Evolutionary conservation across 2,113 vertebrate species (phyloP), one percentile per base, ranked within the genome.

Genomic region (Mola mola): DNA sequence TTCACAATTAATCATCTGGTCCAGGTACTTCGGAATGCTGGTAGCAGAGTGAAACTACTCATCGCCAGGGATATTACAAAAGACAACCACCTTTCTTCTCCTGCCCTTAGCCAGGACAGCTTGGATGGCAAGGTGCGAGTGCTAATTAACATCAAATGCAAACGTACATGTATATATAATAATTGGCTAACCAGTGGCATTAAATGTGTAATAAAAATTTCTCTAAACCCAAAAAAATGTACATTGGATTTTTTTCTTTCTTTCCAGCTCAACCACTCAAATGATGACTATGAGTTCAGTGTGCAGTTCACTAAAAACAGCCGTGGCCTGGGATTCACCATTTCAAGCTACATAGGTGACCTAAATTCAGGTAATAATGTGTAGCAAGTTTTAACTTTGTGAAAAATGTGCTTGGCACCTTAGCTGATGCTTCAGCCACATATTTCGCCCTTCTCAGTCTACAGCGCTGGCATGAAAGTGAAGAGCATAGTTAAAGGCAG

Each of bases 401-500:
- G n/a, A n/a, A n/a, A n/a, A n/a, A n/a, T n/a, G n/a, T n/a, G n/a
- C n/a, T n/a, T n/a, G n/a, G n/a, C n/a, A n/a, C n/a, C n/a, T n/a
- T n/a, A n/a, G n/a, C n/a, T n/a, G n/a, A n/a, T n/a, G n/a, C n/a
- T n/a, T 16, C 1, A 38, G 20, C 28, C 15, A 2, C 2, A 7
- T 20, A n/a, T 44, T 8, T 31, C 31, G 9, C 21, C 55, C 2
- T 69, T 38, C 6, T 49, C 83, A 99, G 97, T 96, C 24, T 94
- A 95, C 84, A 96, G 95, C 58, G 86, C 77, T 1, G 95, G 96
- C 44, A 94, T 96, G 80, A 93, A 93, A 83, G 95, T 98, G 57
- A 98, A 96, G 90, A 97, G 94, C 79, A 95, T 99, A 40, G 94
- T 94, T 52, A 96, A 96, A 88, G 94, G 91, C 83, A 96, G 95